phyloP scores from a whole-genome alignment of 2,797 vertebrate genomes.

The Myripristis jacobus region DNA sequence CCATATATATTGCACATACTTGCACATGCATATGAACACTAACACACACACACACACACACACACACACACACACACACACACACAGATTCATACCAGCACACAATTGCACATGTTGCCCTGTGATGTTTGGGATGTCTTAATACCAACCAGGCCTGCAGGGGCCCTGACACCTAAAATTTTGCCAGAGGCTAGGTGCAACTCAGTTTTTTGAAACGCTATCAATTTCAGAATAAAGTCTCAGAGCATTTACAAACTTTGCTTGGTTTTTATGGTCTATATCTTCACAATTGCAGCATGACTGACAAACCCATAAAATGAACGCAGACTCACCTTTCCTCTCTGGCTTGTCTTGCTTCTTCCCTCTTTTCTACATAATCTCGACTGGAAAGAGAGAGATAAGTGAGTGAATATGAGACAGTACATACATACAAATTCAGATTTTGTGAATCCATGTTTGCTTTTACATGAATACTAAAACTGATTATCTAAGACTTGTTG shows the following conservation, averaged over 20 bases:
- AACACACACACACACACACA: not conserved
- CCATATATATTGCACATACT: not conserved
- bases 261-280: slow-evolving; percentile 27
- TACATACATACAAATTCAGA: not conserved
- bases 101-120: slow-evolving; percentile 76
- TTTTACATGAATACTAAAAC: not conserved
- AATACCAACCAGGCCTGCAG: slow-evolving; percentile 63
- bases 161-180: slow-evolving; percentile 64
- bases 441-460: not conserved
- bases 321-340: slow-evolving; percentile 90
- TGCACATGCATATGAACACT: not conserved
- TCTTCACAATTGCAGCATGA: slow-evolving; percentile 20
- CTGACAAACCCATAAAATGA: slow-evolving; percentile 13
- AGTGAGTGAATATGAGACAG: not conserved
- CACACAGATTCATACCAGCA: slow-evolving; percentile 62
- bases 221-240: slow-evolving; percentile 48
- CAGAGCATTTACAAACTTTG: slow-evolving; percentile 37
- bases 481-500: no score
- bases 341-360: slow-evolving; percentile 92
- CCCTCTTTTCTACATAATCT: slow-evolving; percentile 92
- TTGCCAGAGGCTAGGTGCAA: slow-evolving; percentile 49
- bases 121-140: slow-evolving; percentile 62
- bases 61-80: slow-evolving; percentile 22
- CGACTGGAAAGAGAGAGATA: slow-evolving; percentile 81
- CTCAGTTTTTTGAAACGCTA: slow-evolving; percentile 66